These are phyloP conservation scores for Otus sunia DNA, from an alignment of 2,113 vertebrate species.

Conservation along the genomic window DNA sequence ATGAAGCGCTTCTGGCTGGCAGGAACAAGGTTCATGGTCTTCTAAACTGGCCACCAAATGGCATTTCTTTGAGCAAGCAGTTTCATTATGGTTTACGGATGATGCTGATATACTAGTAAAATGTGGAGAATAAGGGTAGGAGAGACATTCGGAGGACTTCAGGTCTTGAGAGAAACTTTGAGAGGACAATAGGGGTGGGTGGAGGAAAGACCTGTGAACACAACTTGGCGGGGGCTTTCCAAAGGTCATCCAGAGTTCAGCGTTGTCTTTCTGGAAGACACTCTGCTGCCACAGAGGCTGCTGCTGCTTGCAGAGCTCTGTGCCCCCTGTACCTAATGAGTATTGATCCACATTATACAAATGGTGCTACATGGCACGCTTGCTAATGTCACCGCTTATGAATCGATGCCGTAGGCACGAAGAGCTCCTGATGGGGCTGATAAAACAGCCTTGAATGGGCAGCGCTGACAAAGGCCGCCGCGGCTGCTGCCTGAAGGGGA, in stretches of 20 bases:
- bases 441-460: background rate
- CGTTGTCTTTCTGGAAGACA: background rate
- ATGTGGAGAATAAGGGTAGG: background rate
- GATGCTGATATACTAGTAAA: background rate
- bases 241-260: background rate
- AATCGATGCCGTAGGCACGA: background rate
- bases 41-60: background rate
- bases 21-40: accelerated
- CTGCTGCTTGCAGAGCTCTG: background rate
- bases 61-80: background rate
- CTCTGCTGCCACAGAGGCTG: background rate
- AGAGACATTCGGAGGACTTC: background rate
- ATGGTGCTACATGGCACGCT: background rate
- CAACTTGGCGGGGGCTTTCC: background rate
- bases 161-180: background rate
- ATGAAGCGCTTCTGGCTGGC: background rate
- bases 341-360: background rate
- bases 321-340: background rate
- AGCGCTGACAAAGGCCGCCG: background rate
- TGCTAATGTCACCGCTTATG: background rate
- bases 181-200: background rate
- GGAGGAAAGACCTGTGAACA: background rate
- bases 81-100: background rate
- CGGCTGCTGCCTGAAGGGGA: background rate
- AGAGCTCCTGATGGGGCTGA: background rate